Evolutionary conservation across 2,888 invertebrate species (phyloP).

Genomic region (Yponomeuta sedellus): DNA sequence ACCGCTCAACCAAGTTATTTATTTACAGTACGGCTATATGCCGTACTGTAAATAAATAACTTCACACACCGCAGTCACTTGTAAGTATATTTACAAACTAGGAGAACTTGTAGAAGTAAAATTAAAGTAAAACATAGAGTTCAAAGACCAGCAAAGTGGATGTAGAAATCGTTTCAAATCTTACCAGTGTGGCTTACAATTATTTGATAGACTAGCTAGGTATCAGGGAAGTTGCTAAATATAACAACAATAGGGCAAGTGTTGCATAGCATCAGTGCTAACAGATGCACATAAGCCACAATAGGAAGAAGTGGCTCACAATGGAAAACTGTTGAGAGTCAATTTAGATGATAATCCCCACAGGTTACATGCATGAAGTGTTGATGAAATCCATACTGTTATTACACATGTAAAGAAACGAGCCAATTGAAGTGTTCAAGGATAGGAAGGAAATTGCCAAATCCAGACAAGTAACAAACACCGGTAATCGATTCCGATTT

Average conservation of each 20-base stretch:
- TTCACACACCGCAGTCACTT: too few species aligned
- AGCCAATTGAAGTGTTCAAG: background rate
- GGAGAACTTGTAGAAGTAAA: too few species aligned
- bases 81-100: too few species aligned
- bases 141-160: too few species aligned
- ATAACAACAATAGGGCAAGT: slow-evolving; percentile 1
- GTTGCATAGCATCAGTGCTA: background rate
- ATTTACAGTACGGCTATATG: too few species aligned
- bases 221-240: background rate
- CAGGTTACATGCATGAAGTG: background rate
- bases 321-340: background rate
- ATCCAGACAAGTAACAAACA: background rate
- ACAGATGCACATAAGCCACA: background rate
- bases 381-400: background rate
- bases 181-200: too few species aligned
- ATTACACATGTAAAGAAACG: background rate
- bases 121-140: too few species aligned
- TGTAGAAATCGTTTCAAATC: too few species aligned
- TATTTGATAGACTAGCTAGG: too few species aligned
- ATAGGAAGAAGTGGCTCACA: background rate
- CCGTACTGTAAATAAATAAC: too few species aligned
- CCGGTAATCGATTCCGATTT: background rate
- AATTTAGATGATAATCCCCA: background rate
- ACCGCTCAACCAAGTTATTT: too few species aligned
- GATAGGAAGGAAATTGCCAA: slow-evolving; percentile 1